Percentiles rank a stretch among this genome's conserved stretches.
Conservation (phyloP, 2,113 vertebrate genomes). For the Speoplatyrhinus poulsoni region DNA sequence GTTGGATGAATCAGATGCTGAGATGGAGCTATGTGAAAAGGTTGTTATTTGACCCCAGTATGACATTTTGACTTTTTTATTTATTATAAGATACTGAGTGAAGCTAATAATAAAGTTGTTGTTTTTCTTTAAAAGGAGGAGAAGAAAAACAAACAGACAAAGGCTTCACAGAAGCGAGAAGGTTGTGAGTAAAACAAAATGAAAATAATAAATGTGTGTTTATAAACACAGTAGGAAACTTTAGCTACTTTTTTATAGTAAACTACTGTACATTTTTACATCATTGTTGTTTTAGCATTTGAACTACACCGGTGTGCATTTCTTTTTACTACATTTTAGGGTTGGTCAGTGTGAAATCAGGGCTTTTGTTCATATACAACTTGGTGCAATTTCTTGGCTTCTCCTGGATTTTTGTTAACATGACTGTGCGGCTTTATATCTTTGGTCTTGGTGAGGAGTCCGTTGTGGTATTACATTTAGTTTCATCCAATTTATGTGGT, state of each 20-base stretch:
- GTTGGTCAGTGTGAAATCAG: constrained; percentile 82
- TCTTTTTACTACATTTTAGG: constrained; percentile 50
- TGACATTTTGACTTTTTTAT: background rate
- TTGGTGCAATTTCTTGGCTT: constrained; percentile 96
- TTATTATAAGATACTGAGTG: background rate
- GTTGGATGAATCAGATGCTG: constrained; percentile 95
- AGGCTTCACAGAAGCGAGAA: constrained; percentile 80
- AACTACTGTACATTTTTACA: too few species aligned
- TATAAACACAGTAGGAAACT: background rate
- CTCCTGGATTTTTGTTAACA: constrained; percentile 96
- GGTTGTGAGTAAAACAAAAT: constrained; percentile 79
- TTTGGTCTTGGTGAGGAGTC: constrained; percentile 85
- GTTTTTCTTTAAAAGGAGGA: constrained; percentile 83
- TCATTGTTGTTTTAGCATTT: too few species aligned
- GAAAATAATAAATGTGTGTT: background rate
- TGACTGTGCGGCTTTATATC: constrained; percentile 92
- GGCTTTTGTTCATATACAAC: constrained; percentile 90
- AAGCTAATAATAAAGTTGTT: background rate
- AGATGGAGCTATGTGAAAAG: constrained; percentile 92
- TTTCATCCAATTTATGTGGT: background rate
- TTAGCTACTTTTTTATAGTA: too few species aligned
- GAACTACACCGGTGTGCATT: too few species aligned
- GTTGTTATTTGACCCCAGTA: constrained; percentile 53
- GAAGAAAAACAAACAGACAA: constrained; percentile 81
- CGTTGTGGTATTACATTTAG: background rate